Percentiles rank a stretch among this genome's conserved stretches.
Conservation (phyloP, 1,140 invertebrate species). For the Diabrotica undecimpunctata region DNA sequence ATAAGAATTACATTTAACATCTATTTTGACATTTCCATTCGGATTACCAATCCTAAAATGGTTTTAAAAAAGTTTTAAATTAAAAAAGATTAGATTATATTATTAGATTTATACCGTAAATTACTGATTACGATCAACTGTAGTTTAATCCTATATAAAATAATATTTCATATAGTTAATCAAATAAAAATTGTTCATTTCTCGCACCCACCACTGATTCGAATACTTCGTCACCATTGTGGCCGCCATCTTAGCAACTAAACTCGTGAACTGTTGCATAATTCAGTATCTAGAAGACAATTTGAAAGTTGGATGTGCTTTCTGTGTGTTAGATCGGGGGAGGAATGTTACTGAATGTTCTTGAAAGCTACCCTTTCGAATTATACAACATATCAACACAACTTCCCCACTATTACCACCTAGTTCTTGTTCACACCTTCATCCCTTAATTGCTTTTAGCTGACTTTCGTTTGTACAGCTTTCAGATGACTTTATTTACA, state of each 20-base stretch:
- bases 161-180: no score
- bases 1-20: no score
- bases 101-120: no score
- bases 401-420: neutral
- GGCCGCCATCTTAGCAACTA: neutral
- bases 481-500: constrained; percentile 18
- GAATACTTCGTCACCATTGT: neutral
- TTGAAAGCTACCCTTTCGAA: neutral
- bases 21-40: no score
- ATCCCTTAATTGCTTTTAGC: neutral
- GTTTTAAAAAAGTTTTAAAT: no score
- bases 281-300: neutral
- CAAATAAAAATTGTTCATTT: no score
- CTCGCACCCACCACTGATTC: no score
- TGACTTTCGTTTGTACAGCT: neutral
- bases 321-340: neutral
- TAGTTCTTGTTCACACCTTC: neutral
- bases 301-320: neutral
- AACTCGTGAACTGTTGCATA: neutral
- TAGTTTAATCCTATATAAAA: no score
- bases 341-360: neutral
- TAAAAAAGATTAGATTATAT: no score
- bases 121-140: no score
- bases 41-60: no score
- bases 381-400: constrained; percentile 2